Percentiles rank a stretch among this genome's conserved stretches.
These are phyloP conservation scores for Collichthys lucidus DNA, from an alignment of 2,113 vertebrate species.

Conservation along the genomic window DNA sequence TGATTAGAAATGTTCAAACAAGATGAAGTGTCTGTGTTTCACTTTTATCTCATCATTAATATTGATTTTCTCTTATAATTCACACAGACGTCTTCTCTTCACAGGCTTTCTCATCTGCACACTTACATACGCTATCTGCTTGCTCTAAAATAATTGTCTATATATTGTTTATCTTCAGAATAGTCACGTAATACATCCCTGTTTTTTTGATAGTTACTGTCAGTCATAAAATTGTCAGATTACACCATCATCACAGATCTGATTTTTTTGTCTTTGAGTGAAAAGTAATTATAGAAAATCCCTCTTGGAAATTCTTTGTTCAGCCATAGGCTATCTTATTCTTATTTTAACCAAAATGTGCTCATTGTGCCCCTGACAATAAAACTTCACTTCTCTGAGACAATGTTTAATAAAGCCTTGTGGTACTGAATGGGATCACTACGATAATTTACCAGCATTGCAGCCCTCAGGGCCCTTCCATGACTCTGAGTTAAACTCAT, in stretches of 20 bases:
- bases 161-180: background rate
- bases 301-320: background rate
- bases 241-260: background rate
- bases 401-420: slow-evolving; percentile 33
- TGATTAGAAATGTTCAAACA: slow-evolving; percentile 38
- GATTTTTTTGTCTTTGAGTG: slow-evolving; percentile 2
- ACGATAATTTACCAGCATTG: slow-evolving; percentile 36
- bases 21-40: slow-evolving; percentile 15
- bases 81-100: background rate
- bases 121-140: background rate
- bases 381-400: slow-evolving; percentile 11
- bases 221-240: background rate
- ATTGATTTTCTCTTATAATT: background rate
- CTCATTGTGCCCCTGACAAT: slow-evolving; percentile 29
- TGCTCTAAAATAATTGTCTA: background rate
- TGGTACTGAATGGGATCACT: slow-evolving; percentile 19
- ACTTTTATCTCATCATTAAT: slow-evolving; percentile 8
- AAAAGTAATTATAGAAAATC: slow-evolving; percentile 1
- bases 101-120: background rate
- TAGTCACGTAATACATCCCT: background rate
- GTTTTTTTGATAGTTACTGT: background rate
- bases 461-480: slow-evolving; percentile 19
- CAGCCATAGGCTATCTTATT: slow-evolving; percentile 2
- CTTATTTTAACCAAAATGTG: background rate
- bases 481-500: slow-evolving; percentile 57